These are phyloP conservation scores for Cyclina sinensis DNA, from an alignment of 1,140 invertebrate genomes.

Conservation along the genomic window DNA sequence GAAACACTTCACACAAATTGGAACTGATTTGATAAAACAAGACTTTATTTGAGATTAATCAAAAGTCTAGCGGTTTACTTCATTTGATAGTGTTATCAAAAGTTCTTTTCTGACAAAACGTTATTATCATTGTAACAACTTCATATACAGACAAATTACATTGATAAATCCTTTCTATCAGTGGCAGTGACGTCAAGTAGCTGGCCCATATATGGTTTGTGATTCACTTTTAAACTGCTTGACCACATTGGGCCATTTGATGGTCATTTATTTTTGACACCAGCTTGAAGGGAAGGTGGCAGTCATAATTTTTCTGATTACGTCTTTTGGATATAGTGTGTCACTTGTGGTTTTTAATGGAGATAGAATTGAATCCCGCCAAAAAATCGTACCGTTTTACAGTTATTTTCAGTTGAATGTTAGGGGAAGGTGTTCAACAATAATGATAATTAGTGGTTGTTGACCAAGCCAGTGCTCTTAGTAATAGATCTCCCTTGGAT, in stretches of 20 bases:
- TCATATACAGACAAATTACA: neutral
- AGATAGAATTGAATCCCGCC: neutral
- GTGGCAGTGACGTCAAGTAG: neutral
- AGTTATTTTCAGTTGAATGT: neutral
- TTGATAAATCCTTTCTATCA: neutral
- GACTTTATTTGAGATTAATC: constrained; percentile 1
- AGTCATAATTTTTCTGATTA: neutral
- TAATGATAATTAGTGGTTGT: constrained; percentile 2
- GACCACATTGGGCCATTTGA: neutral
- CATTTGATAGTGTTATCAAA: neutral
- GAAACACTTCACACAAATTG: constrained; percentile 24
- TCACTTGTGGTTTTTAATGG: neutral
- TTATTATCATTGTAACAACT: neutral
- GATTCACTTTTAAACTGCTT: neutral
- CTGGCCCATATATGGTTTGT: neutral
- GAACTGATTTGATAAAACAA: neutral
- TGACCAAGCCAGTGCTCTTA: neutral
- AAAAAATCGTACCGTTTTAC: neutral
- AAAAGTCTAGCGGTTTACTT: neutral
- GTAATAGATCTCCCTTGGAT: neutral
- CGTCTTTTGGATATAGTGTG: neutral
- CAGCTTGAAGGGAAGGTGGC: neutral
- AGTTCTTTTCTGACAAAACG: neutral
- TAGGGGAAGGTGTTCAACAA: neutral
- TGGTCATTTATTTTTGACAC: constrained; percentile 10